Evolutionary conservation across 2,888 invertebrate genomes (phyloP), one percentile per base, ranked within the genome.

Genomic region (Thereva unica): DNA sequence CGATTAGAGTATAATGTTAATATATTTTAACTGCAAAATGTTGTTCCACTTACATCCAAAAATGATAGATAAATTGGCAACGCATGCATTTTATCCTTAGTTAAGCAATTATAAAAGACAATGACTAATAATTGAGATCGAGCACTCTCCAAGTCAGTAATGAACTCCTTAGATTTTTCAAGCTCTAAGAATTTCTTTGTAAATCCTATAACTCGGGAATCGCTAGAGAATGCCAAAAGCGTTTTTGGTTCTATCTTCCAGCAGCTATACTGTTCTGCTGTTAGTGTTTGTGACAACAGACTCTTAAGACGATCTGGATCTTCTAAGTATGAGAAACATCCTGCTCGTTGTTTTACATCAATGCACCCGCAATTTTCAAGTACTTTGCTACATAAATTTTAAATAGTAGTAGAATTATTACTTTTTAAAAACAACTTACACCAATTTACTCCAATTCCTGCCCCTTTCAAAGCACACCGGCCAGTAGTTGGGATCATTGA

Each of bases 401-500:
- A n/a, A 35, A 45, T 37, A 42, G 34, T 42, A 23, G 23, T 23
- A n/a, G 41, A 6, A 55, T 55, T 1, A 10, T 9, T 6, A 4
- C 9, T 23, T 42, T 5, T 34, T 61, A 38, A 8, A 8, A 41
- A 3, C 44, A 64, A 64, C 85, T 84, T 80, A 91, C 89, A 87
- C 84, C 67, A 95, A 81, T 70, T 89, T 87, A 65, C 90, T 86
- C 93, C 95, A 96, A 78, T 95, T 95, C 67, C 89, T 85, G 52
- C 88, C 88, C 66, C 88, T 84, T 73, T 91, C 89, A 82, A 95
- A 96, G 8, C 86, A 85, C 53, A 95, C 89, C 1, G 92, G 90
- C 95, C 95, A 96, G 80, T 96, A 97, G 54, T 95, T 83, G 3
- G 90, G 88, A 78, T 96, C 96, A 71, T 89, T 85, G 5, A 96